Base-by-base conservation (phyloP, 1,140 invertebrate genomes). In the Campodea augens region DNA sequence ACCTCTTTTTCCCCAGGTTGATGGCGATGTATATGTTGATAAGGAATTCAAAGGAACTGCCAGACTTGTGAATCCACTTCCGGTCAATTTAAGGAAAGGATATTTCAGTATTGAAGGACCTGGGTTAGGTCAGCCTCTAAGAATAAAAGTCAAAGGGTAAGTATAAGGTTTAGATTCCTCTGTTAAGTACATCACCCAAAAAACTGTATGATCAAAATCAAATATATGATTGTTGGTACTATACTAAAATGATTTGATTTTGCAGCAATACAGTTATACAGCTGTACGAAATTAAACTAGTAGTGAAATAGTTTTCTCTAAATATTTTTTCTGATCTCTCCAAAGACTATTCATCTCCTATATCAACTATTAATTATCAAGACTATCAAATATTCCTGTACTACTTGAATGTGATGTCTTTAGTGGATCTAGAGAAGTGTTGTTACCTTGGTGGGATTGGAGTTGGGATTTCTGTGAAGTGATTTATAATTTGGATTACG, bases 1-100 rank as follows among this genome's bases (percentile, higher is more conserved):
- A 32, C 7, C 27, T 32, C 40, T 48, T 19, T 25, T 56, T 39
- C 47, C 74, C 12, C 63, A 72, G 54, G 38, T 62, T 19, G 58
- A 66, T 45, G 71, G 69, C 1, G 70, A 72, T 18, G 71, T 81
- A 1, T 56, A 71, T 0, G 71, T 78, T 7, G 72, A 70, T 4
- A 60, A 76, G 52, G 67, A 73, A 47, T 67, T 83, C 19, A 69
- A 68, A 27, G 77, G 76, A 0, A 71, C 69, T 4, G 67, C 83
- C 2, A 75, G 69, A n/a, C 68, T 92, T n/a, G 71, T 64, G 42
- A 92, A 92, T 66, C 83, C 87, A 1, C 55, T 92, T 40, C 82
- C 84, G 0, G 69, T 80, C 21, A 61, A 74, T 0, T 58, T 91
- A 44, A 83, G 68, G 47, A 78, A 76, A 48, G 75, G 82, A 36